Conservation (phyloP, 2,888 invertebrate genomes). For the Microdon myrmicae region DNA sequence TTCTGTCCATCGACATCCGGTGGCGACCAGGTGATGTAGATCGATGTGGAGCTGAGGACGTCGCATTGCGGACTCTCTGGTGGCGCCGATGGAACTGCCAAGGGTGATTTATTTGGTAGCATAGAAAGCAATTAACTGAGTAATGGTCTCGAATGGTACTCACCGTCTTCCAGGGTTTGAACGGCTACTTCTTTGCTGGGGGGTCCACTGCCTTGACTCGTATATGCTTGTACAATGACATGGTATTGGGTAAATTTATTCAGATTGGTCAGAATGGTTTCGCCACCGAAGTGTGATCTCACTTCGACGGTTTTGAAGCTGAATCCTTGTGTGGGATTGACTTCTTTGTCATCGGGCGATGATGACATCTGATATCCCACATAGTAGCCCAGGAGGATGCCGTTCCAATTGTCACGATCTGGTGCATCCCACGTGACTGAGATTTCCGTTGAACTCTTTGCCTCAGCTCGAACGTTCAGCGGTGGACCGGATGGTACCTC, state of each 20-base stretch:
- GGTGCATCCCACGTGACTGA: constrained; percentile 90
- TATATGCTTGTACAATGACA: constrained; percentile 87
- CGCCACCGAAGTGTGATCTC: constrained; percentile 77
- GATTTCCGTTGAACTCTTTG: constrained; percentile 86
- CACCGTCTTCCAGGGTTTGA: constrained; percentile 85
- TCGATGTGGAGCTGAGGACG: constrained; percentile 83
- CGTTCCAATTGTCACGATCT: constrained; percentile 86
- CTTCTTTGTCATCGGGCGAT: constrained; percentile 66
- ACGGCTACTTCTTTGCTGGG: constrained; percentile 82
- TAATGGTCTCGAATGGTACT: constrained; percentile 55
- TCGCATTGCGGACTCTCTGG: constrained; percentile 85
- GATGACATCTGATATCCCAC: constrained; percentile 79
- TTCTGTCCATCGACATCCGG: constrained; percentile 84
- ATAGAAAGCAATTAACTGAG: constrained; percentile 46
- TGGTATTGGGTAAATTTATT: constrained; percentile 84
- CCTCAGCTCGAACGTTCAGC: constrained; percentile 81
- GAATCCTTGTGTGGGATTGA: constrained; percentile 71
- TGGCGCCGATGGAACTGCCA: constrained; percentile 83
- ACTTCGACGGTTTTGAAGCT: constrained; percentile 82
- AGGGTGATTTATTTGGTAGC: constrained; percentile 40
- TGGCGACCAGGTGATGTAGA: constrained; percentile 87
- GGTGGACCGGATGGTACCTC: constrained; percentile 88
- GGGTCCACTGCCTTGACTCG: constrained; percentile 86
- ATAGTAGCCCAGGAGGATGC: constrained; percentile 86
- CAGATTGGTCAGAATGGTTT: constrained; percentile 76